phyloP scores from a whole-genome alignment of 2,888 invertebrate genomes.

The Cataglyphis albicans region DNA sequence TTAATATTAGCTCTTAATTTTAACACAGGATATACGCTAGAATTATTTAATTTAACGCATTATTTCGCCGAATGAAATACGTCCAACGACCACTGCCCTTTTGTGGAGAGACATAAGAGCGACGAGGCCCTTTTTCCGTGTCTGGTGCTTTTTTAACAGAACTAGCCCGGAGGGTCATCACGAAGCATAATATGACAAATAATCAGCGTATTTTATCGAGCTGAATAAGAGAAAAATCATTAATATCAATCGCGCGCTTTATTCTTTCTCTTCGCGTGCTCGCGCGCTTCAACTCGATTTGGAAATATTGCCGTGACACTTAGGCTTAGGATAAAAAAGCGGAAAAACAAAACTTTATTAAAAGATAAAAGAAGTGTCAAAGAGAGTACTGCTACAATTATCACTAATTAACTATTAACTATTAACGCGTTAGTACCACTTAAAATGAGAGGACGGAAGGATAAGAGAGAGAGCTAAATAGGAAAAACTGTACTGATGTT shows the following conservation, averaged over 20 bases:
- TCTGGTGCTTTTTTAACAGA: neutral
- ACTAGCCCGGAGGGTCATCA: neutral
- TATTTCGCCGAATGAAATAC: conserved; percentile 64
- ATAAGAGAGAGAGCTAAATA: neutral
- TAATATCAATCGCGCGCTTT: conserved; percentile 53
- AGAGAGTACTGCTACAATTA: conserved; percentile 79
- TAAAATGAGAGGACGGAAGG: conserved; percentile 57
- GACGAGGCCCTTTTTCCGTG: neutral
- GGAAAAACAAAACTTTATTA: conserved; percentile 71
- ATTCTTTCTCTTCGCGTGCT: conserved; percentile 58
- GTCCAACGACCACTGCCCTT: conserved; percentile 74
- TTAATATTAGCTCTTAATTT: conserved; percentile 48
- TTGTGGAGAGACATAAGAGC: conserved; percentile 38
- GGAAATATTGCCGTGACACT: conserved; percentile 81
- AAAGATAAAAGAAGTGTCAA: conserved; percentile 81
- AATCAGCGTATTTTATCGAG: conserved; percentile 29
- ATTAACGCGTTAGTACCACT: conserved; percentile 74
- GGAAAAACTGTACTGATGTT: conserved; percentile 68
- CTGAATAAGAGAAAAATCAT: neutral
- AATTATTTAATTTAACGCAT: conserved; percentile 54
- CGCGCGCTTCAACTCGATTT: conserved; percentile 69
- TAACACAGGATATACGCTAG: conserved; percentile 34
- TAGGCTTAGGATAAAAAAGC: conserved; percentile 75
- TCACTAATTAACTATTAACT: conserved; percentile 72
- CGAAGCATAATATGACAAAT: conserved; percentile 38